phyloP scores from a whole-genome alignment of 2,888 invertebrate species.

The Eubasilissa splendida region DNA sequence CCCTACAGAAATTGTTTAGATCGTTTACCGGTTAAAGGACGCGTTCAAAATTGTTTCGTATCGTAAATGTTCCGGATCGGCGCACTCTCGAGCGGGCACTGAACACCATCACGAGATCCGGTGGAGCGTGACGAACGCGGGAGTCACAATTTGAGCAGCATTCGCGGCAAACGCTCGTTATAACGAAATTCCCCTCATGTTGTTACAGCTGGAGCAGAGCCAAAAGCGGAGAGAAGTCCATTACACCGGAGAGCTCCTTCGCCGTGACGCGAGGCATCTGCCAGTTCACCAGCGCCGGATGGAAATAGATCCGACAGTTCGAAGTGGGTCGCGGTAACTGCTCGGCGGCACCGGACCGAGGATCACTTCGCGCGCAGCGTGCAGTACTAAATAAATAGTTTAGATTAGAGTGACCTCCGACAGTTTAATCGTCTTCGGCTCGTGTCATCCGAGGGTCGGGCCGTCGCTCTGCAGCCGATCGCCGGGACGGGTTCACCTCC shows the following conservation, averaged over 20 bases:
- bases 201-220: constrained; percentile 1
- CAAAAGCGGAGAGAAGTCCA: constrained; percentile 18
- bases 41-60: neutral
- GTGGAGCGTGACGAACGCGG: constrained; percentile 14
- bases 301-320: constrained; percentile 20
- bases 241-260: constrained; percentile 19
- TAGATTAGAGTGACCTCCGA: too few relatives aligned
- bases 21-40: neutral
- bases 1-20: neutral
- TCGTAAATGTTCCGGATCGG: constrained; percentile 9
- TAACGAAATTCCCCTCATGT: constrained; percentile 24
- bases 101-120: neutral
- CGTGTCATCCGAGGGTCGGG: too few relatives aligned
- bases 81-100: neutral
- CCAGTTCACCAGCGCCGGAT: neutral
- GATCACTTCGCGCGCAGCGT: neutral
- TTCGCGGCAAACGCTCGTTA: neutral
- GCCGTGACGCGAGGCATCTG: constrained; percentile 26
- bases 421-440: too few relatives aligned
- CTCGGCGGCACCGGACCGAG: neutral
- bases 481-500: constrained; percentile 5
- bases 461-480: too few relatives aligned
- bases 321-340: constrained; percentile 9
- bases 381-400: neutral
- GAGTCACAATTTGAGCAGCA: neutral